Evolutionary conservation across 2,113 vertebrate species (phyloP).

Genomic region (Pungitius pungitius): DNA sequence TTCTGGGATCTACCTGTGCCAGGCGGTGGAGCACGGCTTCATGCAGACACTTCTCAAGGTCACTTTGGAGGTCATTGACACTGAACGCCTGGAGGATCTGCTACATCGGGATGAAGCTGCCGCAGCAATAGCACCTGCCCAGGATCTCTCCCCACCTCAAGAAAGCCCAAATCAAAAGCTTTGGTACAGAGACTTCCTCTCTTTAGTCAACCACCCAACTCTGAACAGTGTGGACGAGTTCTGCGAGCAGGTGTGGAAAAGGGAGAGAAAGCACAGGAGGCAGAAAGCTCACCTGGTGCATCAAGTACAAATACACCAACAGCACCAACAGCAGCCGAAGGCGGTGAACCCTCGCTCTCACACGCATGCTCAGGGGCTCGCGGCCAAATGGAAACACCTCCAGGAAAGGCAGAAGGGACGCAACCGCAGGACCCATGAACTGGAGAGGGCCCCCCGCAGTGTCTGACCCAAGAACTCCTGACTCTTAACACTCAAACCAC

Average conservation of each 20-base stretch:
- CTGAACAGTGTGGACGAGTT: conserved; percentile 97
- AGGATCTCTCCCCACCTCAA: conserved; percentile 60
- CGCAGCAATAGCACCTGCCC: conserved; percentile 69
- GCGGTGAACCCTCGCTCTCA: conserved; percentile 63
- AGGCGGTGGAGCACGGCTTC: conserved; percentile 95
- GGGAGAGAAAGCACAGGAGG: conserved; percentile 91
- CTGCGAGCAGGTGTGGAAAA: conserved; percentile 98
- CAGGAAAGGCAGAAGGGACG: conserved; percentile 97
- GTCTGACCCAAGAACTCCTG: conserved; percentile 84
- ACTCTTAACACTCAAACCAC: conserved; percentile 54
- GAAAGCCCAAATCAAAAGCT: conserved; percentile 89
- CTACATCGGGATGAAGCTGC: conserved; percentile 87
- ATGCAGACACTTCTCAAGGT: conserved; percentile 94
- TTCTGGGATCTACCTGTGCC: conserved; percentile 92
- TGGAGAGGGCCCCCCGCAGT: conserved; percentile 95
- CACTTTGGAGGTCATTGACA: conserved; percentile 92
- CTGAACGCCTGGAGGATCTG: conserved; percentile 90
- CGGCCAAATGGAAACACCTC: conserved; percentile 96
- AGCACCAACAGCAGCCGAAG: conserved; percentile 70
- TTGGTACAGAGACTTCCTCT: conserved; percentile 99
- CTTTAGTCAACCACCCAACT: conserved; percentile 95
- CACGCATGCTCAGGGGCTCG: conserved; percentile 70
- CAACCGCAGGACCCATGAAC: conserved; percentile 98
- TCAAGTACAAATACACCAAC: conserved; percentile 61
- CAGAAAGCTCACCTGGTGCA: conserved; percentile 85